Base-by-base conservation (phyloP, 2,888 invertebrate genomes). In the Campoplex nolae region DNA sequence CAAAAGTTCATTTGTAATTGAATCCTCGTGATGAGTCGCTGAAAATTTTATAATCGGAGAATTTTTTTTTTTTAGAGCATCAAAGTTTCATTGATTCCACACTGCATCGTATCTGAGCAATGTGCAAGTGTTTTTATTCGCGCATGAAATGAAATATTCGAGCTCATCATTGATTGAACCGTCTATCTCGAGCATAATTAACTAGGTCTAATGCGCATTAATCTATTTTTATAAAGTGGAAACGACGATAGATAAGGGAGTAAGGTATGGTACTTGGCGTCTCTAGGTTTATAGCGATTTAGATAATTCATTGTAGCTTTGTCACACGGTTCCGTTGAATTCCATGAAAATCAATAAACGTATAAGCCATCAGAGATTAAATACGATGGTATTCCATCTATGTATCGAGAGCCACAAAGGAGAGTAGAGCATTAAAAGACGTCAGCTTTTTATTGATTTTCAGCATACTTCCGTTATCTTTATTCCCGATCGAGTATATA, bases 251-350 rank as follows among this genome's bases (percentile, higher is more conserved):
- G 70, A 23, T 28, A 28, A 45, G 70, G 45, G 23, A 45, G 70
- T 45, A 38, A 42, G 45, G 6, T 70, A 16, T n/a, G 9, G 23
- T 70, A 70, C 45, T 23, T 70, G 42, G 45, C 68, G 13, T 23
- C 13, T 38, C 68, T 45, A 6, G 45, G 23, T 70, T 45, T 45
- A 70, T 70, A 28, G 70, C 70, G 45, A 70, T 45, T 23, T 70
- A 42, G 70, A 70, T 70, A 45, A 70, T 70, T 70, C 70, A 70
- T 48, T 45, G 23, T 70, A 45, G 45, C 70, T 62, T 70, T 23
- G 70, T 45, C 38, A 45, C 38, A 23, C 28, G 2, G 45, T 70
- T 45, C 8, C 45, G 23, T 32, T 62, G 62, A 32, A 62, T 62
- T 62, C 62, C 62, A 3, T 32, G 62, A 45, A 70, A 70, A 70